Base-by-base conservation (phyloP, 2,113 vertebrate genomes). In the Nannospalax galili region DNA sequence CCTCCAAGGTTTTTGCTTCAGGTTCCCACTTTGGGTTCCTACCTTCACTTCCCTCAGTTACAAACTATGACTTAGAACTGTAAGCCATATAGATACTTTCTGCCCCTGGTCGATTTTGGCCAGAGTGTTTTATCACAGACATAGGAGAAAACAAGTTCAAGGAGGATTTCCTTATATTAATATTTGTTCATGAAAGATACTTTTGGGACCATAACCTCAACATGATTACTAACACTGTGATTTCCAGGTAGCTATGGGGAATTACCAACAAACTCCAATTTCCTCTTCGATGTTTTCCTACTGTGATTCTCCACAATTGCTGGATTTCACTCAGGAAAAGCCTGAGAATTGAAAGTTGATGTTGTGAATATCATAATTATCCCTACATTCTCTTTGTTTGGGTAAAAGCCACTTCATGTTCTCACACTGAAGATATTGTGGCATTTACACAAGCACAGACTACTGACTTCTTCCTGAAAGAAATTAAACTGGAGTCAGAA, bases 281-380 rank as follows among this genome's bases (percentile, higher is more conserved):
- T 60, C 20, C 58, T 45, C n/a, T n/a, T n/a, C n/a, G 2, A 15
- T 5, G 4, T 12, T 32, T 0, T 28, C 30, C 22, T 1, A 35
- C 28, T 42, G 0, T 7, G 4, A 12, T 19, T 4, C 1, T 1
- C 60, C 14, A 5, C 30, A 16, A 7, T 12, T 28, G 9, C 42
- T 32, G 35, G 26, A 14, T 37, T 56, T 15, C 35, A 26, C 60
- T 1, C 37, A 1, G 0, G 32, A n/a, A 1, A 22, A 58, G 12
- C 30, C 30, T 48, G 60, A 17, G 48, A 40, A 4, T 19, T 22
- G 28, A 26, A 11, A 75, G 22, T 3, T 7, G 15, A 5, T 20
- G 28, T 20, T 6, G 24, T 2, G 28, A 52, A 48, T 16, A 30
- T 32, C 60, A 22, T 22, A 22, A 14, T 22, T 62, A 22, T 62